Conservation (phyloP, 64 coral and sea anemone species). For the Orbicella faveolata region DNA sequence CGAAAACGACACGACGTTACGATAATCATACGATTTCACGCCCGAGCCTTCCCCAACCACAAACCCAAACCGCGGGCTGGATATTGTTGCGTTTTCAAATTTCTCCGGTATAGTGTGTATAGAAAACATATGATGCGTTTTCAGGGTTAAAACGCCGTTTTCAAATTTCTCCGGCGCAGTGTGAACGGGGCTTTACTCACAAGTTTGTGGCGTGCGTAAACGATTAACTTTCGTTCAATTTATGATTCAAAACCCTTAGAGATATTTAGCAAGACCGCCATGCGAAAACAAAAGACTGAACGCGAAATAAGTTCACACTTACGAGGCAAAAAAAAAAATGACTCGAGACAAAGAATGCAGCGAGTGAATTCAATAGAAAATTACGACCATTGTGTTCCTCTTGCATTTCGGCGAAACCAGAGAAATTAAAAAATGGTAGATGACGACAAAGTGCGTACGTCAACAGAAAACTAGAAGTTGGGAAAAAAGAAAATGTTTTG, state of each 20-base stretch:
- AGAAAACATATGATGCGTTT: no score
- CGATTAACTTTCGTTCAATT: background rate
- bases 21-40: no score
- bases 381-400: background rate
- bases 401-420: background rate
- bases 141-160: no score
- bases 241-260: background rate
- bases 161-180: no score
- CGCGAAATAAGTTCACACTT: conserved; percentile 1
- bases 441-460: background rate
- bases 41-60: no score
- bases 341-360: background rate
- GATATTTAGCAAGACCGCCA: background rate
- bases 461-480: background rate
- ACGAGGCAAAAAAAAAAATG: background rate
- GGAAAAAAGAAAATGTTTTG: background rate
- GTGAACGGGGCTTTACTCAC: no score
- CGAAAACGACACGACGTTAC: no score
- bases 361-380: conserved; percentile 6
- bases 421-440: background rate
- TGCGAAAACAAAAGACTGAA: background rate
- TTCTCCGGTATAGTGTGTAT: no score
- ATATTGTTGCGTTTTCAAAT: no score
- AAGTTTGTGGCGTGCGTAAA: no score
- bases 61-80: no score